Evolutionary conservation across 2,113 vertebrate genomes (phyloP).

Genomic region (Aegithalos caudatus): DNA sequence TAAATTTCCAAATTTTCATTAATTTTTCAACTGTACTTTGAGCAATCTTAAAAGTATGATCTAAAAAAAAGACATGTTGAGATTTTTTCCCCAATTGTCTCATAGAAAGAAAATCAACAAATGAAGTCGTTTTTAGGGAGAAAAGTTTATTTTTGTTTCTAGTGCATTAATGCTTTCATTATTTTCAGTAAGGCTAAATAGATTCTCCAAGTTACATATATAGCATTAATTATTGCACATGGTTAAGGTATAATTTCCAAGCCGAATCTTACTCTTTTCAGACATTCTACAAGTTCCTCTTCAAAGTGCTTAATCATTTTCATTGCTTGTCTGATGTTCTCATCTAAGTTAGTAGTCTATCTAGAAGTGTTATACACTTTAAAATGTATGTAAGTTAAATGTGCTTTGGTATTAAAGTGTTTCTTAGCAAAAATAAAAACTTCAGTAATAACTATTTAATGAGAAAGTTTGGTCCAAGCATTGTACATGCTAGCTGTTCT

Average conservation of each 20-base stretch:
- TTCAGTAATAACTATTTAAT: conserved; percentile 6
- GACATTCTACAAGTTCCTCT: neutral
- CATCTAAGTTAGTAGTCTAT: neutral
- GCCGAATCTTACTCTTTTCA: neutral
- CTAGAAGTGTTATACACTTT: neutral
- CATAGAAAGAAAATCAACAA: neutral
- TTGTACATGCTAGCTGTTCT: neutral
- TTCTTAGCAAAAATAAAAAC: conserved; percentile 4
- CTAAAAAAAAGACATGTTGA: neutral
- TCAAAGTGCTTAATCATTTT: neutral
- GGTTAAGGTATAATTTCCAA: neutral
- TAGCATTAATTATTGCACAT: neutral
- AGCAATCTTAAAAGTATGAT: neutral
- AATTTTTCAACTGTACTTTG: neutral
- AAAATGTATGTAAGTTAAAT: neutral
- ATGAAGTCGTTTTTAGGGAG: neutral
- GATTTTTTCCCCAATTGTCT: neutral
- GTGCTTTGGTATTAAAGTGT: neutral
- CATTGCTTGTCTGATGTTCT: neutral
- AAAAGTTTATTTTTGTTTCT: neutral
- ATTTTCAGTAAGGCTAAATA: neutral
- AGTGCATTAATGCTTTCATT: neutral
- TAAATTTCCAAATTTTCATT: neutral
- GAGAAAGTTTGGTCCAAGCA: neutral
- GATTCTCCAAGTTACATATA: neutral